Percentiles rank a stretch among this genome's conserved stretches.
Conservation (phyloP, 2,113 vertebrate genomes). For the Cebus imitator region DNA sequence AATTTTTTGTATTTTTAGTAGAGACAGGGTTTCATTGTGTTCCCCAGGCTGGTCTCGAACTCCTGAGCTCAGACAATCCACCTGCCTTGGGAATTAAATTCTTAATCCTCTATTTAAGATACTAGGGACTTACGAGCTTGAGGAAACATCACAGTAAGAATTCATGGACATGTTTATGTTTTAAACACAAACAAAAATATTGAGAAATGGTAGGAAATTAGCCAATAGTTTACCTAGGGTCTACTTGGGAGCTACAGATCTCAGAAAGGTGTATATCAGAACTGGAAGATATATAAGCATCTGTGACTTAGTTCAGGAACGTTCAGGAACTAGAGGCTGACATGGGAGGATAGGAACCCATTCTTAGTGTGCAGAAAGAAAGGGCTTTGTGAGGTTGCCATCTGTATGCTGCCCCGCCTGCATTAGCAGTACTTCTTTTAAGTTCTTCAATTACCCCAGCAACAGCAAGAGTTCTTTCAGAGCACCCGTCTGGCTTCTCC, state of each 20-base stretch:
- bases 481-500: neutral
- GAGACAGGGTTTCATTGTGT: too few relatives aligned
- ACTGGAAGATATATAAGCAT: slow-evolving; percentile 24
- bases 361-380: neutral
- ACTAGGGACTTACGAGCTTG: neutral
- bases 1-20: too few relatives aligned
- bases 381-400: neutral
- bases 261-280: neutral
- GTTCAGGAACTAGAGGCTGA: neutral
- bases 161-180: slow-evolving; percentile 37
- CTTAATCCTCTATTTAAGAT: neutral
- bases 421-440: neutral
- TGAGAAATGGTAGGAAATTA: slow-evolving; percentile 23
- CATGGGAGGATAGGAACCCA: neutral
- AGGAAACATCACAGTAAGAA: neutral
- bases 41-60: too few relatives aligned
- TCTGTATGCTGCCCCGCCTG: neutral
- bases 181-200: slow-evolving; percentile 1
- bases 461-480: neutral
- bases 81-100: neutral
- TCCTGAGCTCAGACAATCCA: too few relatives aligned
- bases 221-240: slow-evolving; percentile 24
- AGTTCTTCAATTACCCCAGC: neutral
- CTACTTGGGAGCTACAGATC: neutral
- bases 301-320: neutral